Base-by-base conservation (phyloP, 2,888 invertebrate genomes). In the Hydrotaea cyrtoneurina region DNA sequence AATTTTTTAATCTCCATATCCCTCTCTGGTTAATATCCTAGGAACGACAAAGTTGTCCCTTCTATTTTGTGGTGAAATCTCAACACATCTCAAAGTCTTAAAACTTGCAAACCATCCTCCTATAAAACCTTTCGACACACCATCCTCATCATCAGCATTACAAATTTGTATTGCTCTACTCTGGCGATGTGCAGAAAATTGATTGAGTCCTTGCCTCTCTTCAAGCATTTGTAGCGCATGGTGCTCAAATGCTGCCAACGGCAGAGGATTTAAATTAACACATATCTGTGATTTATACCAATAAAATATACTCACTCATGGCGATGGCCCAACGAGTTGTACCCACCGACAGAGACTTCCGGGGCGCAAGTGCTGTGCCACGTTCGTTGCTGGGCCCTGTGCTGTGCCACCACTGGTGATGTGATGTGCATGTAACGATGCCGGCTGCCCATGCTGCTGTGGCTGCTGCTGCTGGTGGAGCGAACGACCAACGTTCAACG, bases 251-350 rank as follows among this genome's bases (percentile, higher is more conserved):
- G 7, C 69, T 69, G 69, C 69, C 69, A 69, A 21, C 69, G 23
- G 69, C 69, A 69, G 69, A 69, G 69, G 69, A 69, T 69, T 69
- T 46, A 69, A 69, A 69, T 69, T 69, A 69, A 69, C 69, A 69
- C 69, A 69, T 69, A 69, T 69, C 69, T 69, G 21, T 69, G 69
- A 69, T 69, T 69, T 69, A 69, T 69, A n/a, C 69, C 69, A 69
- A 69, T 69, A 69, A 69, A 69, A 69, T 69, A 69, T 17, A 69
- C 69, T 69, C 8, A 13, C 31, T 10, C 21, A 59, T n/a, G n/a
- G n/a, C 59, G 11, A 55, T 23, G 11, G 55, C 21, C 21, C 55
- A 55, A 3, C n/a, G 31, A 43, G 39, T 17, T 31, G 23, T 23
- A 43, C 43, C 7, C 3, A n/a, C n/a, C 3, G 31, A 31, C 31